Conservation (phyloP, 2,888 invertebrate genomes). For the Sphaeridia pumilis region DNA sequence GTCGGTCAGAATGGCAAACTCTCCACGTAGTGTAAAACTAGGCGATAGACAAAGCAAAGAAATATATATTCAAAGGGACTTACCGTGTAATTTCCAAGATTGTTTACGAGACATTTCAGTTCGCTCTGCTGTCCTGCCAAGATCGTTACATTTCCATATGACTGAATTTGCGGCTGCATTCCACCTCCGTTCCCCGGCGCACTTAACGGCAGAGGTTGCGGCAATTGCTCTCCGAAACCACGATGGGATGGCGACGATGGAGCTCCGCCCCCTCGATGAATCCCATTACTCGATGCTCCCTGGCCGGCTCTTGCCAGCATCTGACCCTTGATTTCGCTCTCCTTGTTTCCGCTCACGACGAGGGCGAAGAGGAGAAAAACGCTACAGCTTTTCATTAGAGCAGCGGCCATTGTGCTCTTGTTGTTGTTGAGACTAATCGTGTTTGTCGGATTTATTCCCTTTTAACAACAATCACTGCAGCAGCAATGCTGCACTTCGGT, state of each 20-base stretch:
- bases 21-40: too few species aligned
- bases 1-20: too few species aligned
- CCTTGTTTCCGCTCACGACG: slow-evolving; percentile 28
- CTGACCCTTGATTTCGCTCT: slow-evolving; percentile 32
- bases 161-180: slow-evolving; percentile 12
- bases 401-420: too few species aligned
- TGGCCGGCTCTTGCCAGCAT: too few species aligned
- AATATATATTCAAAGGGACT: too few species aligned
- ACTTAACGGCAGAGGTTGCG: too few species aligned
- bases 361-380: slow-evolving; percentile 7
- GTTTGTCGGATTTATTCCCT: too few species aligned
- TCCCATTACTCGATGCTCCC: slow-evolving; percentile 8
- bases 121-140: slow-evolving; percentile 34
- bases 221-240: too few species aligned
- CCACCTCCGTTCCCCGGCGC: neutral
- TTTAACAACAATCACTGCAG: too few species aligned
- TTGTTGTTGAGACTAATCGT: too few species aligned
- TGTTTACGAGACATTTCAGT: slow-evolving; percentile 33
- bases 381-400: neutral
- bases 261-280: slow-evolving; percentile 7
- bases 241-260: neutral
- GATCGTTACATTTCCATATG: slow-evolving; percentile 28
- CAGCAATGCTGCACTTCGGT: too few species aligned
- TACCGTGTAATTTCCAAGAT: slow-evolving; percentile 35
- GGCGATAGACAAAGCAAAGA: too few species aligned